Evolutionary conservation across 2,113 vertebrate genomes (phyloP), one percentile per base, ranked within the genome.

Genomic region (Trichomycterus rosablanca): DNA sequence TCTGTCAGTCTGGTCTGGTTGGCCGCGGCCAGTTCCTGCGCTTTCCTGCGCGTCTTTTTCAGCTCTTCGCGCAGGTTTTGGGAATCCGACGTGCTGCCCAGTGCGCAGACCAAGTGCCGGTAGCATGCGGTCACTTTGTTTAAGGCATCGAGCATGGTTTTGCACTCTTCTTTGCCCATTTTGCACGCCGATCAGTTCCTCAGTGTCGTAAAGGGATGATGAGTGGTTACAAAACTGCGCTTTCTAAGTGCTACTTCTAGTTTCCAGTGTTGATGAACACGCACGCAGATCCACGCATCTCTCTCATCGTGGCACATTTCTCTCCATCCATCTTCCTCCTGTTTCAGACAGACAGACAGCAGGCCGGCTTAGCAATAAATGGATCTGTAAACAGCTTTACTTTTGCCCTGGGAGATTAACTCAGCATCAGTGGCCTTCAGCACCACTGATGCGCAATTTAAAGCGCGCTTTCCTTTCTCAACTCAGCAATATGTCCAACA

Each of bases 81-180:
- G 0, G 94, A 94, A 80, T 98, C 96, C 15, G 93, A 91, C 1
- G 93, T 92, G 82, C 95, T 93, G 6, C 96, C 96, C 58, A 97
- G 77, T 39, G 93, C 93, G 55, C 94, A 87, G 66, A 95, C 94
- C 82, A 97, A 65, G 75, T 95, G 94, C 60, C 94, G 88, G 82
- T 96, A 95, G 78, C 94, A 95, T 23, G 96, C 95, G 5, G 91
- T 92, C 64, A 94, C 91, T 82, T 87, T 92, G 83, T 90, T 97
- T 62, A 99, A 83, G 32, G 92, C 94, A 58, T 97, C 92, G 81
- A 99, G 83, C 82, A 97, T 87, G 57, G 91, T 93, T 71, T 95
- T 93, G 80, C 94, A 93, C 72, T 98, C 95, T 24, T 96, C 94
- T 70, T 89, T 90, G 51, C 89, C 89, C 96, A 96, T 95, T 8